These are phyloP conservation scores for Syngnathoides biaculeatus DNA, from an alignment of 2,113 vertebrate species.

Conservation along the genomic window DNA sequence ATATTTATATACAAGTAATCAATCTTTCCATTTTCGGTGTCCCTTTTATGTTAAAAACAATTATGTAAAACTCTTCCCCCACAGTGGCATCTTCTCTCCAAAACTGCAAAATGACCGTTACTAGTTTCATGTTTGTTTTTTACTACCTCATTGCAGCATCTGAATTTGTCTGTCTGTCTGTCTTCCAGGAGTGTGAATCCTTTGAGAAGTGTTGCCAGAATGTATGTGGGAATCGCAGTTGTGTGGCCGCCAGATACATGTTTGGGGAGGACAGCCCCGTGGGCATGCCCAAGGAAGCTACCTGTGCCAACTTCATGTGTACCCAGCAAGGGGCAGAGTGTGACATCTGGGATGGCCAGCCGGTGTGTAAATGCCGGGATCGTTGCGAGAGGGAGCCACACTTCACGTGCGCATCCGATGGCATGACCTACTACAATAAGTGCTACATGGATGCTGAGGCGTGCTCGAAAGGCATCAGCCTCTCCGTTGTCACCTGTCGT, in stretches of 20 bases:
- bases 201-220: conserved; percentile 97
- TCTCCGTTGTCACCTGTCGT: conserved; percentile 86
- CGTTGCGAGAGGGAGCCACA: conserved; percentile 93
- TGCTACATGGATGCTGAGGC: conserved; percentile 99
- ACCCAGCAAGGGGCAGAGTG: conserved; percentile 93
- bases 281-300: conserved; percentile 85
- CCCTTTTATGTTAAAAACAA: no score
- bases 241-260: conserved; percentile 88
- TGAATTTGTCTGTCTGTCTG: not conserved
- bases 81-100: no score
- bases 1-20: no score
- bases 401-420: conserved; percentile 94
- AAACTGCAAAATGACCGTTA: not conserved
- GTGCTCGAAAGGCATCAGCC: conserved; percentile 87
- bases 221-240: conserved; percentile 91
- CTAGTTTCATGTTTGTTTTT: not conserved
- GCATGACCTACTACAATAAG: conserved; percentile 97
- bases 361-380: conserved; percentile 91
- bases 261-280: conserved; percentile 81
- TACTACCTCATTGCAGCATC: not conserved
- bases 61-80: no score
- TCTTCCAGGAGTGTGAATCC: conserved; percentile 85
- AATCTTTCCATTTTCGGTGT: no score
- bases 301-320: conserved; percentile 89
- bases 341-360: conserved; percentile 92